Percentiles rank a stretch among this genome's conserved stretches.
These are phyloP conservation scores for Drosophila sp. DNA, from an alignment of 1,140 invertebrate species.

Conservation along the genomic window DNA sequence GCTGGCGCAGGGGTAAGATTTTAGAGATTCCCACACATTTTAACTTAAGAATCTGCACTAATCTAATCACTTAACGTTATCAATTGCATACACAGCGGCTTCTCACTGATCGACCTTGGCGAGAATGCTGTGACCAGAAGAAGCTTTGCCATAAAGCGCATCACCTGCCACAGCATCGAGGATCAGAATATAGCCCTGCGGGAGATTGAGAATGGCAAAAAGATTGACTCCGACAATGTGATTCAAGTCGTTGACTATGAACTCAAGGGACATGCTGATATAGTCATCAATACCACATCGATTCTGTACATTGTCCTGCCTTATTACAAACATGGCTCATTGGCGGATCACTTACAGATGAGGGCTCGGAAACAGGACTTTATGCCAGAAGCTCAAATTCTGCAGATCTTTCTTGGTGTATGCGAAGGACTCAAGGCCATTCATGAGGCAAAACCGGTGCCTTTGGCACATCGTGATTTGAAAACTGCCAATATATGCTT, in stretches of 20 bases:
- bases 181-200: slow-evolving; percentile 89
- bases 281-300: slow-evolving; percentile 87
- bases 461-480: slow-evolving; percentile 92
- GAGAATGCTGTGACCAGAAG: slow-evolving; percentile 89
- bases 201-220: slow-evolving; percentile 90
- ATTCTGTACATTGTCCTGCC: slow-evolving; percentile 91
- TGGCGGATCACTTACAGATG: slow-evolving; percentile 88
- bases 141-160: slow-evolving; percentile 91
- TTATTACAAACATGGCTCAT: slow-evolving; percentile 91
- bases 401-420: slow-evolving; percentile 89
- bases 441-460: slow-evolving; percentile 89
- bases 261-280: slow-evolving; percentile 86
- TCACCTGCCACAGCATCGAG: slow-evolving; percentile 90
- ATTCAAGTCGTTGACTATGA: slow-evolving; percentile 90
- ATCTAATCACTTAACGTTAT: slow-evolving; percentile 43
- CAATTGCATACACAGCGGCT: slow-evolving; percentile 87
- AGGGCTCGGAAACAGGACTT: slow-evolving; percentile 86
- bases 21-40: slow-evolving; percentile 8
- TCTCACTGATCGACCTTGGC: slow-evolving; percentile 91
- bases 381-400: slow-evolving; percentile 87
- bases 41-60: slow-evolving; percentile 6
- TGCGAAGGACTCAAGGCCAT: slow-evolving; percentile 90
- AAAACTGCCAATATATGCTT: slow-evolving; percentile 93
- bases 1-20: slow-evolving; percentile 90
- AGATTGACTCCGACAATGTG: slow-evolving; percentile 90